Base-by-base conservation (phyloP, 2,113 vertebrate species). In the Bucco capensis region DNA sequence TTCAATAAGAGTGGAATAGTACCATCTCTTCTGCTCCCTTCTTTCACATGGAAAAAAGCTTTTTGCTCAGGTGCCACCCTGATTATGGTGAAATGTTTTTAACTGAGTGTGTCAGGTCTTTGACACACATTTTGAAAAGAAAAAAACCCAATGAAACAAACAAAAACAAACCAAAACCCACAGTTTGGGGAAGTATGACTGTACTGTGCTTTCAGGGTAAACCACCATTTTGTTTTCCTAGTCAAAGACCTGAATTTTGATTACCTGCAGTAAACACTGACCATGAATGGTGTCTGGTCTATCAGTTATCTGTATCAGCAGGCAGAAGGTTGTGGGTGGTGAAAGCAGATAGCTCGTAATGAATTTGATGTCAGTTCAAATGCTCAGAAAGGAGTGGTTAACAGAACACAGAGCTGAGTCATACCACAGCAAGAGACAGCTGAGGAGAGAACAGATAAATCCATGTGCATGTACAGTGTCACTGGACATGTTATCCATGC, bases 341-440 rank as follows among this genome's bases (percentile, higher is more conserved):
- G 98, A 98, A 95, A 97, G 96, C 96, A 95, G 96, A 92, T 96
- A 91, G 89, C 94, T 95, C 13, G n/a, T 98, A 98, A 98, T 98
- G 97, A 98, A 98, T 96, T 94, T 97, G 92, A 96, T 98, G 97
- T 98, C 98, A 98, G 91, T 95, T 91, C 89, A 93, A 97, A 97
- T 97, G 96, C 97, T 95, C 38, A 92, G 95, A 86, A 90, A 92
- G 96, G 96, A 89, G 83, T 77, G 37, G 75, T 86, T 61, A 92
- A 92, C 89, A 90, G 70, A 88, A 61, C 40, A 9, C 89, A 88
- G 94, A 81, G 89, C 97, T 95, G 96, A 97, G 96, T 96, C 96
- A 95, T 46, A 24, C 60, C 85, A 8, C 83, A 33, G 85, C 65
- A n/a, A n/a, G 87, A 50, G 92, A 27, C 79, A 35, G 91, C 80